Conservation (phyloP, 1,140 invertebrate species). For the Drosophila eugracilis region DNA sequence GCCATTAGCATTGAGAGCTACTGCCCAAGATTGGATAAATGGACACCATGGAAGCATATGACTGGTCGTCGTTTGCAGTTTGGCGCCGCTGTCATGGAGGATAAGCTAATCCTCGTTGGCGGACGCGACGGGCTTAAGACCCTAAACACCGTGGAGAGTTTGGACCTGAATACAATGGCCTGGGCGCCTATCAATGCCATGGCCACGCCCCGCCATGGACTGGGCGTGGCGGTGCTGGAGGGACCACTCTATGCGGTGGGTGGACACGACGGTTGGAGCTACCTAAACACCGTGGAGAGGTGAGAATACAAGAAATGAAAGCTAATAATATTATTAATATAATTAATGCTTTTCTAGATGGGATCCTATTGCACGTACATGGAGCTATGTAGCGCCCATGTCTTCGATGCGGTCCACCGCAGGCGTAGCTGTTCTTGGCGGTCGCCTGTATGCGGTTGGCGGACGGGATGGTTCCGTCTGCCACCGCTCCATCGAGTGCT, state of each 20-base stretch:
- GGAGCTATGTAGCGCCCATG: constrained; percentile 96
- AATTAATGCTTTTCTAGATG: constrained; percentile 86
- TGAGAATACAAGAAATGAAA: constrained; percentile 47
- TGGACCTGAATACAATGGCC: constrained; percentile 90
- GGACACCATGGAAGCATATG: constrained; percentile 93
- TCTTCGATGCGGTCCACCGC: constrained; percentile 93
- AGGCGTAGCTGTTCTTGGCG: constrained; percentile 94
- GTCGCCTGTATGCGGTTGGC: constrained; percentile 95
- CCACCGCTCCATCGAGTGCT: constrained; percentile 96
- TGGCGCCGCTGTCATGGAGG: constrained; percentile 94
- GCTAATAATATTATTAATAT: no score
- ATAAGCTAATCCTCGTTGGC: constrained; percentile 92
- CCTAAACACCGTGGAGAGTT: constrained; percentile 93
- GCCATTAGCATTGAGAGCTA: constrained; percentile 95
- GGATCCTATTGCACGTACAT: constrained; percentile 93
- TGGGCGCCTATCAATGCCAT: constrained; percentile 94
- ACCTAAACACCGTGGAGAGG: constrained; percentile 95
- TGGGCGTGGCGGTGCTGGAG: constrained; percentile 94
- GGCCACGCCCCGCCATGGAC: constrained; percentile 95
- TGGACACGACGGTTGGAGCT: constrained; percentile 98
- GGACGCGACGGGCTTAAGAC: constrained; percentile 97
- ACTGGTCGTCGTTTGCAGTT: constrained; percentile 93
- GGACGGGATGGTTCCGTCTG: constrained; percentile 96
- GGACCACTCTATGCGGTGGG: constrained; percentile 97
- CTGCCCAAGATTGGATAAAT: constrained; percentile 92